A percentile compares a stretch with the other conserved stretches of the same genome.
phyloP scores from a whole-genome alignment of 1,140 invertebrate species.

The Tetraneura akinire region DNA sequence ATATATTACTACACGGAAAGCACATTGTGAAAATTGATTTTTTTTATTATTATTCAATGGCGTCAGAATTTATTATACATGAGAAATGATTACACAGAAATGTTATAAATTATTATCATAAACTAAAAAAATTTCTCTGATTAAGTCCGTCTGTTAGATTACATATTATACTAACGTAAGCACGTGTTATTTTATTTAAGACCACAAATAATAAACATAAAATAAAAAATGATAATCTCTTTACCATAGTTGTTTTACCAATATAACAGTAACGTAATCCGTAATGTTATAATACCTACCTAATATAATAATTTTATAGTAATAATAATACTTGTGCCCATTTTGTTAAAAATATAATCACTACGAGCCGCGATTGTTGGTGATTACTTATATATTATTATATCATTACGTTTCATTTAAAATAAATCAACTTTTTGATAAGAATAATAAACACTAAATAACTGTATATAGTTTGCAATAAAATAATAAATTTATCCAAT shows the following conservation, averaged over 20 bases:
- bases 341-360: not conserved
- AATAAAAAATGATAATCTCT: not conserved
- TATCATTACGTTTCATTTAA: no score
- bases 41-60: constrained; percentile 7
- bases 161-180: not conserved
- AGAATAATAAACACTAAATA: no score
- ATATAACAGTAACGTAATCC: not conserved
- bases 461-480: no score
- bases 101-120: no score
- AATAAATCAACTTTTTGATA: no score
- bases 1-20: not conserved
- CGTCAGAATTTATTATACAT: no score
- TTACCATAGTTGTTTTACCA: not conserved
- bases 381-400: not conserved
- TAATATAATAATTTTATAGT: no score
- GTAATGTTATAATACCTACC: no score
- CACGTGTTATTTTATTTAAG: constrained; percentile 17
- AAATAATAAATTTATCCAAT: no score
- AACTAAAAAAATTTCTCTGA: no score
- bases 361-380: not conserved
- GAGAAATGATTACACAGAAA: no score
- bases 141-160: not conserved
- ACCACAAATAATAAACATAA: constrained; percentile 6
- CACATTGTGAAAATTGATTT: not conserved
- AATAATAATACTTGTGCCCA: not conserved